Evolutionary conservation across 2,113 vertebrate species (phyloP).

Genomic region (Nothoprocta perdicaria): DNA sequence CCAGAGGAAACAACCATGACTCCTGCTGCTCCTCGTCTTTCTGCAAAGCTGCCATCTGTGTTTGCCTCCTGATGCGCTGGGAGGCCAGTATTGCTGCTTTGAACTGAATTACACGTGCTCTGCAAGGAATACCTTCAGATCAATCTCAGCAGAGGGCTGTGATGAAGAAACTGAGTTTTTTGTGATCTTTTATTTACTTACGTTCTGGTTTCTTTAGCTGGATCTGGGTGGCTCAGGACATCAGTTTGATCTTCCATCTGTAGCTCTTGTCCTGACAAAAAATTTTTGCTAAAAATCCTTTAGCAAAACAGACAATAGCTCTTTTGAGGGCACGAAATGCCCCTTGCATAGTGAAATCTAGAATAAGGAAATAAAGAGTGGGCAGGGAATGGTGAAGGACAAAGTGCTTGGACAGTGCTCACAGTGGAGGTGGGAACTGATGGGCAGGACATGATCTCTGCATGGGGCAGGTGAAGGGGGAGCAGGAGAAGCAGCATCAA

Average conservation of each 20-base stretch:
- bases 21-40: rapidly evolving
- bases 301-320: neutral
- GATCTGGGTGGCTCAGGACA: neutral
- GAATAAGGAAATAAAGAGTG: neutral
- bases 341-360: neutral
- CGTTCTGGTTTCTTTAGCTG: neutral
- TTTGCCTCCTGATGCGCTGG: rapidly evolving
- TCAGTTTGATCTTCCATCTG: neutral
- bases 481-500: neutral
- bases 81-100: rapidly evolving
- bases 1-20: rapidly evolving
- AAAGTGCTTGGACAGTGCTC: neutral
- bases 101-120: neutral
- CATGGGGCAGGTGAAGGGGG: neutral
- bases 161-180: neutral
- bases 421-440: neutral
- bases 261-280: neutral
- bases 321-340: neutral
- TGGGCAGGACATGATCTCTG: too few relatives aligned
- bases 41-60: neutral
- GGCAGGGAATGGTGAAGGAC: neutral
- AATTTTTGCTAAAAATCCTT: neutral
- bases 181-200: neutral
- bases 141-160: neutral
- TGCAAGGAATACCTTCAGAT: neutral